Evolutionary conservation across 1,140 invertebrate species (phyloP).

Genomic region (Eubasilissa regina): DNA sequence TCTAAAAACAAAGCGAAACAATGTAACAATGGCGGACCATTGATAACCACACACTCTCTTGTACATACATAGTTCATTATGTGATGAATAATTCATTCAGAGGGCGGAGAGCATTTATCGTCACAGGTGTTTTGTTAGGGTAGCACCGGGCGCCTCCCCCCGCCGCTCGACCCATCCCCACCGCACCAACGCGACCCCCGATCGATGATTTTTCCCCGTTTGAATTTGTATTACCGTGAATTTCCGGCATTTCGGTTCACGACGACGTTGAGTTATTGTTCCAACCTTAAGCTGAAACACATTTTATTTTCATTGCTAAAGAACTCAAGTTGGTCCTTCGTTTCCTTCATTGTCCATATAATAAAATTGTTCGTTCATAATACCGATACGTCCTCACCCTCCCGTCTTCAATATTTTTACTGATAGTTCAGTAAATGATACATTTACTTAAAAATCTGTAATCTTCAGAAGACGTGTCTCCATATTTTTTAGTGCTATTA

Average conservation of each 20-base stretch:
- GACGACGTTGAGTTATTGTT: slow-evolving; percentile 1
- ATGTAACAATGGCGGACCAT: not conserved
- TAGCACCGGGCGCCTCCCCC: not conserved
- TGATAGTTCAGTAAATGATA: no score
- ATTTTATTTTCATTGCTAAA: no score
- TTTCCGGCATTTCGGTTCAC: slow-evolving; percentile 2
- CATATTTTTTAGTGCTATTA: no score
- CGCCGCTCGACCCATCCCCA: not conserved
- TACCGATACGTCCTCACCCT: no score
- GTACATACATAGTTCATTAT: not conserved
- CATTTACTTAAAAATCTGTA: no score
- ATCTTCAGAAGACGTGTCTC: no score
- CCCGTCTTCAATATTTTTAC: no score
- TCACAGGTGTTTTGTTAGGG: slow-evolving; percentile 22
- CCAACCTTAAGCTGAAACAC: not conserved
- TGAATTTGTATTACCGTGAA: slow-evolving; percentile 16
- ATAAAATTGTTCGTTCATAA: no score
- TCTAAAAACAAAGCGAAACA: slow-evolving; percentile 10
- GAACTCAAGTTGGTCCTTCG: no score
- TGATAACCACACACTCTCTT: slow-evolving; percentile 8
- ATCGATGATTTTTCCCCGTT: slow-evolving; percentile 28
- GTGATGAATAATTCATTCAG: slow-evolving; percentile 22
- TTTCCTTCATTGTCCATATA: no score
- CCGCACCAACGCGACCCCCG: not conserved
- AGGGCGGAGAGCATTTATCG: slow-evolving; percentile 22